Evolutionary conservation across 2,797 vertebrate species (phyloP).

Genomic region (Stomatorhinus walkeri): DNA sequence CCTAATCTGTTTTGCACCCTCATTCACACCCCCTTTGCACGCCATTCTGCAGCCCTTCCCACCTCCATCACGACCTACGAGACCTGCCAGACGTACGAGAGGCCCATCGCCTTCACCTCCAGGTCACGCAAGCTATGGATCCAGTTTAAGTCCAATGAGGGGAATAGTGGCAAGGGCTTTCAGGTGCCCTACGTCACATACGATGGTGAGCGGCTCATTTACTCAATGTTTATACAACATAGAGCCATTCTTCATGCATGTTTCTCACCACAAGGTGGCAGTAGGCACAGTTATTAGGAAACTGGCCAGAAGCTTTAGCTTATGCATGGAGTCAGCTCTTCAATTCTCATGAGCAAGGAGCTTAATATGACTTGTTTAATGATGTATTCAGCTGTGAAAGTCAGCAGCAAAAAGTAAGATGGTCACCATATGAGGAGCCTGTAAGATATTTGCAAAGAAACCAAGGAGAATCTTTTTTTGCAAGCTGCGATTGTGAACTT

Average conservation of each 20-base stretch:
- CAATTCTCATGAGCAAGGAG: background rate
- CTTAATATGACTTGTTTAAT: background rate
- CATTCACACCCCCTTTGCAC: background rate
- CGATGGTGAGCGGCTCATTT: conserved; percentile 63
- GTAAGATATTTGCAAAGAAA: background rate
- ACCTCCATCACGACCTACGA: conserved; percentile 97
- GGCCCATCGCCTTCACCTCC: conserved; percentile 93
- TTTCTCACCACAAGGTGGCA: background rate
- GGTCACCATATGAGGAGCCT: background rate
- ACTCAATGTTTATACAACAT: background rate
- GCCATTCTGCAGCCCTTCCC: conserved; percentile 65
- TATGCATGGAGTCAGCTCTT: background rate
- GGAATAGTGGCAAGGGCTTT: conserved; percentile 92
- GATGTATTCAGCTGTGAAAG: background rate
- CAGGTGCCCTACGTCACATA: conserved; percentile 96
- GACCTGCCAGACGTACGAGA: conserved; percentile 95
- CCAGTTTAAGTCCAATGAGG: conserved; percentile 94
- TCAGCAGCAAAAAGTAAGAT: background rate
- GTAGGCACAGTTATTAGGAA: background rate
- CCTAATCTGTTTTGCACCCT: background rate
- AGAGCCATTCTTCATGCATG: background rate
- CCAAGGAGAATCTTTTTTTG: background rate
- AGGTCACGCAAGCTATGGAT: conserved; percentile 93
- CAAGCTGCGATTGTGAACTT: background rate
- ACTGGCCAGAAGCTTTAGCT: background rate